These are phyloP conservation scores for Fragum whitleyi DNA, from an alignment of 2,888 invertebrate genomes.

Conservation along the genomic window DNA sequence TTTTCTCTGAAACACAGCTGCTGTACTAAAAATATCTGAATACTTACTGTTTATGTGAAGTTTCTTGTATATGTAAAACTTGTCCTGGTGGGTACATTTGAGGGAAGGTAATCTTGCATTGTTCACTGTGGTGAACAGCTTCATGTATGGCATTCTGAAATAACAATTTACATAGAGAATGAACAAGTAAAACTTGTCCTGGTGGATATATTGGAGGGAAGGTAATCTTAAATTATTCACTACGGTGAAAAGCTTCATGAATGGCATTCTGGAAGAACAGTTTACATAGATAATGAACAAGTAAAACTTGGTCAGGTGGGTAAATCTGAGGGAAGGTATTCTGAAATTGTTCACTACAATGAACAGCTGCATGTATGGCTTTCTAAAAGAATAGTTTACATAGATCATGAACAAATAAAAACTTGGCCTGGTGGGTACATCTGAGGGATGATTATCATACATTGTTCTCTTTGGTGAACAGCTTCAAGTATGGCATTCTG, in stretches of 20 bases:
- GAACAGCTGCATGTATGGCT: conserved; percentile 69
- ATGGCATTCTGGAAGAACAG: conserved; percentile 66
- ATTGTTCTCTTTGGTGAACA: conserved; percentile 70
- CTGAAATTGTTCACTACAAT: conserved; percentile 63
- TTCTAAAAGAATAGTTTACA: background rate
- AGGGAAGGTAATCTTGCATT: conserved; percentile 86
- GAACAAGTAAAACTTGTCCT: conserved; percentile 85
- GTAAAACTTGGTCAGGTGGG: too few relatives aligned
- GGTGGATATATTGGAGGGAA: conserved; percentile 90
- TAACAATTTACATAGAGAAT: background rate
- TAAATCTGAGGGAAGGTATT: too few relatives aligned
- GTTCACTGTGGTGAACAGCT: conserved; percentile 70
- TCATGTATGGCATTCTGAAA: conserved; percentile 74
- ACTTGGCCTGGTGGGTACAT: conserved; percentile 91
- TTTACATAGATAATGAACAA: background rate
- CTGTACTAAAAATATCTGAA: too few relatives aligned
- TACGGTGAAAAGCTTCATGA: too few relatives aligned
- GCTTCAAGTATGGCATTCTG: conserved; percentile 76
- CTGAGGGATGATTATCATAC: conserved; percentile 87
- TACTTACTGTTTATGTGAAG: conserved; percentile 10
- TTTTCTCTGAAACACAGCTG: too few relatives aligned
- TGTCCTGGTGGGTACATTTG: conserved; percentile 92
- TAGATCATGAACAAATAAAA: too few relatives aligned
- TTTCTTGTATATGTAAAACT: conserved; percentile 90
- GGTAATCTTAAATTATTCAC: too few relatives aligned